Evolutionary conservation across 1,140 invertebrate genomes (phyloP).

Genomic region (Propsilocerus akamusi): DNA sequence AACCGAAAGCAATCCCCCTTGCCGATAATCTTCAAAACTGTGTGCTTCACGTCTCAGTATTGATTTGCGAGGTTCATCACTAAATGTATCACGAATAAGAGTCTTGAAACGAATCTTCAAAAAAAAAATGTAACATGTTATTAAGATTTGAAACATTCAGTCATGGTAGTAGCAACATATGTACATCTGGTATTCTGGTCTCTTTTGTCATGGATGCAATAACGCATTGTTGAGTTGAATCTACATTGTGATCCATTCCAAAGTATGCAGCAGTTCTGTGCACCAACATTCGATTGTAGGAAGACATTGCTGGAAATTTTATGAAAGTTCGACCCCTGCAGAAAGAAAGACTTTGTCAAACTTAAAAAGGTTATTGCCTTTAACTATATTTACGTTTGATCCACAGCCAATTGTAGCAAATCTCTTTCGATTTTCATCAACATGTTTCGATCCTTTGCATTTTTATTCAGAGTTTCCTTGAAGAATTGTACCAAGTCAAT

Average conservation of each 20-base stretch:
- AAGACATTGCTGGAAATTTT: constrained; percentile 79
- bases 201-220: constrained; percentile 48
- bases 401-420: constrained; percentile 61
- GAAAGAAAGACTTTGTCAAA: constrained; percentile 10
- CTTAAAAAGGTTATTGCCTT: not conserved
- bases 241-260: constrained; percentile 86
- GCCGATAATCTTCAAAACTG: constrained; percentile 46
- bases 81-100: constrained; percentile 36
- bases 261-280: constrained; percentile 85
- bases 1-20: constrained; percentile 21
- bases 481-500: constrained; percentile 76
- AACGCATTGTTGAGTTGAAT: constrained; percentile 66
- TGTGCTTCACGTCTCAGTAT: constrained; percentile 68
- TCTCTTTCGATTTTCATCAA: constrained; percentile 78
- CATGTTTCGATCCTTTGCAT: constrained; percentile 66
- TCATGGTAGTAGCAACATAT: not conserved
- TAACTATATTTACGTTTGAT: constrained; percentile 45
- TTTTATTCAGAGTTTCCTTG: constrained; percentile 76
- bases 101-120: constrained; percentile 34
- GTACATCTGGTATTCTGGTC: constrained; percentile 46
- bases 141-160: not conserved
- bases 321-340: constrained; percentile 39
- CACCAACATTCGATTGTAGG: constrained; percentile 88
- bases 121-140: not conserved
- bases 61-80: constrained; percentile 50